Conservation (phyloP, 1,140 invertebrate species). For the Drosophila arizonae region DNA sequence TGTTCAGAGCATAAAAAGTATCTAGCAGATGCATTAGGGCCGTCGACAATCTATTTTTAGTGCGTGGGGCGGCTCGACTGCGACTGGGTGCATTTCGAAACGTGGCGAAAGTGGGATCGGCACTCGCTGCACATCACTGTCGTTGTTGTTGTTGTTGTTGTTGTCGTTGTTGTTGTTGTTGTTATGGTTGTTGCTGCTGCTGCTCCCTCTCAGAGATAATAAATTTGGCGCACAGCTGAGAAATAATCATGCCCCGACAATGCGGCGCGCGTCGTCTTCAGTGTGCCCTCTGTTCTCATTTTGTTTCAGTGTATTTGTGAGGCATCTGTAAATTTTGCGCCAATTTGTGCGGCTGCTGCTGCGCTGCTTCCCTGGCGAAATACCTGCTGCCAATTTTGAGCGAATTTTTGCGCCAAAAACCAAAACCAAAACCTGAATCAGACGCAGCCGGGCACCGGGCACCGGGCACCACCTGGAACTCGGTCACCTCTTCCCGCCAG, state of each 20-base stretch:
- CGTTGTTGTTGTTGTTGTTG: too few species aligned
- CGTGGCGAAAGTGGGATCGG: slow-evolving; percentile 12
- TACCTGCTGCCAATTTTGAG: slow-evolving; percentile 76
- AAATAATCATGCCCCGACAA: slow-evolving; percentile 16
- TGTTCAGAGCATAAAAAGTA: slow-evolving; percentile 16
- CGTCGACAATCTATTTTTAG: slow-evolving; percentile 49
- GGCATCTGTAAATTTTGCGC: slow-evolving; percentile 78
- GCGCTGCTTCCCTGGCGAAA: slow-evolving; percentile 30
- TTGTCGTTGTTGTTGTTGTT: too few species aligned
- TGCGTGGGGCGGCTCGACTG: slow-evolving; percentile 26
- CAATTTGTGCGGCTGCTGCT: slow-evolving; percentile 57
- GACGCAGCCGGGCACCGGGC: slow-evolving; percentile 46
- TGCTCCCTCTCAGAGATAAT: slow-evolving; percentile 18
- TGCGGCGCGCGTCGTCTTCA: neutral
- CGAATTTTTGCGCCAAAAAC: slow-evolving; percentile 74
- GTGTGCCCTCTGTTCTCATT: slow-evolving; percentile 18
- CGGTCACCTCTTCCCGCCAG: slow-evolving; percentile 34
- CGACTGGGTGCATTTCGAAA: slow-evolving; percentile 15
- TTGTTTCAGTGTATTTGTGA: slow-evolving; percentile 38
- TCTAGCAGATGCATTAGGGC: slow-evolving; percentile 59
- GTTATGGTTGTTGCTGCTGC: too few species aligned
- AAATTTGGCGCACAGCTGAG: slow-evolving; percentile 44
- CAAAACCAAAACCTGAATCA: slow-evolving; percentile 70
- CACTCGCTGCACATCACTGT: neutral
- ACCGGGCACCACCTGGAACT: slow-evolving; percentile 2